Evolutionary conservation across 2,113 vertebrate genomes (phyloP).

Genomic region (Phylloscopus whistleri): DNA sequence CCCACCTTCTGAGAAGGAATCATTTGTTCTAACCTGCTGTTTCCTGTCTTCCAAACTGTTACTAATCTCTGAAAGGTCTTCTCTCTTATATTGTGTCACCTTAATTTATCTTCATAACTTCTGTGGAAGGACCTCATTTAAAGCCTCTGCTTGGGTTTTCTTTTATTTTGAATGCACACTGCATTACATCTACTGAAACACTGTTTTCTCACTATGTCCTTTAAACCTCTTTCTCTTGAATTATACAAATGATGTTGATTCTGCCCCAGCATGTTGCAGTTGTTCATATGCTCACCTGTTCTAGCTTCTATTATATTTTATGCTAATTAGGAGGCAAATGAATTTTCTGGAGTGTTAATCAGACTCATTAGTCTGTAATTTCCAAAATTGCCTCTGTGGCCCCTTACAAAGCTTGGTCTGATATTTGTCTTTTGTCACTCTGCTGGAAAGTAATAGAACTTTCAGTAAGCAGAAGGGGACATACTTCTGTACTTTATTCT

Average conservation of each 20-base stretch:
- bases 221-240: not conserved
- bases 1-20: not conserved
- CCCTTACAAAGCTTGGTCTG: constrained; percentile 4
- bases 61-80: not conserved
- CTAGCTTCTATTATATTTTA: constrained; percentile 46
- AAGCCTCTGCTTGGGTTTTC: not conserved
- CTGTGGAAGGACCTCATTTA: not conserved
- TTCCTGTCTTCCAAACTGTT: not conserved
- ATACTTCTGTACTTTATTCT: not conserved
- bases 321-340: constrained; percentile 44
- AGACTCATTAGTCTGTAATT: constrained; percentile 39
- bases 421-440: constrained; percentile 26
- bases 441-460: constrained; percentile 24
- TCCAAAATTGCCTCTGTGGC: not conserved
- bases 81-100: not conserved
- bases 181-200: not conserved
- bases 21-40: not conserved
- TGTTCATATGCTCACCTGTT: constrained; percentile 19
- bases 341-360: constrained; percentile 53
- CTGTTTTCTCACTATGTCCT: not conserved
- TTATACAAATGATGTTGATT: not conserved
- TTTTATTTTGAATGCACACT: not conserved
- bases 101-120: not conserved
- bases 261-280: not conserved
- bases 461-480: not conserved